A percentile compares a stretch with the other conserved stretches of the same genome.
Conservation (phyloP, 2,888 invertebrate genomes). For the Drosophila infuscata region DNA sequence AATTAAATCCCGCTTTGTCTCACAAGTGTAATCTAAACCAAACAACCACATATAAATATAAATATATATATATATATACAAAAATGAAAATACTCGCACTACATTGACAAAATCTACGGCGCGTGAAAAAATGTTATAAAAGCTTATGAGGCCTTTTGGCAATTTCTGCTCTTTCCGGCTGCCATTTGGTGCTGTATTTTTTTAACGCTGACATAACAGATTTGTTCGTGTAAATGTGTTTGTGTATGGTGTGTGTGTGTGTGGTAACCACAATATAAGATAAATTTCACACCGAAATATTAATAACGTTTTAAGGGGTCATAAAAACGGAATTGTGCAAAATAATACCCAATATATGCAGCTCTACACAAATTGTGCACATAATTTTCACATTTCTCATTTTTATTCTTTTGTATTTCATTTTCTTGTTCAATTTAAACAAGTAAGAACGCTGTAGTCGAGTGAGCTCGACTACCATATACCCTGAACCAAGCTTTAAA, state of each 20-base stretch:
- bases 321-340: conserved; percentile 33
- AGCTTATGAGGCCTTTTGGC: conserved; percentile 49
- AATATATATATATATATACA: neutral
- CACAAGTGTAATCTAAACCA: conserved; percentile 39
- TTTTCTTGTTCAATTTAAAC: no score
- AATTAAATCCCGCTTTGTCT: conserved; percentile 18
- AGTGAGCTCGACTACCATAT: no score
- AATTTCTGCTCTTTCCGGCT: conserved; percentile 36
- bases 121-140: conserved; percentile 62
- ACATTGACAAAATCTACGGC: conserved; percentile 60
- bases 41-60: conserved; percentile 1
- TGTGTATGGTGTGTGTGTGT: conserved; percentile 3
- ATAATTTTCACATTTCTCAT: conserved; percentile 54
- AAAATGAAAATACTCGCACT: conserved; percentile 23
- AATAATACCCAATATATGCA: conserved; percentile 13
- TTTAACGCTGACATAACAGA: conserved; percentile 30
- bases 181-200: conserved; percentile 3
- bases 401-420: conserved; percentile 13
- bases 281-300: conserved; percentile 59
- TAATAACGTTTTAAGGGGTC: conserved; percentile 51
- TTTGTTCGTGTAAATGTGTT: conserved; percentile 1
- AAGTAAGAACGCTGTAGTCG: no score
- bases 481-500: no score
- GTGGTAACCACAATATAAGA: conserved; percentile 52
- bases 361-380: conserved; percentile 29